These are phyloP conservation scores for Hemaris fuciformis DNA, from an alignment of 2,888 invertebrate genomes.

Conservation along the genomic window DNA sequence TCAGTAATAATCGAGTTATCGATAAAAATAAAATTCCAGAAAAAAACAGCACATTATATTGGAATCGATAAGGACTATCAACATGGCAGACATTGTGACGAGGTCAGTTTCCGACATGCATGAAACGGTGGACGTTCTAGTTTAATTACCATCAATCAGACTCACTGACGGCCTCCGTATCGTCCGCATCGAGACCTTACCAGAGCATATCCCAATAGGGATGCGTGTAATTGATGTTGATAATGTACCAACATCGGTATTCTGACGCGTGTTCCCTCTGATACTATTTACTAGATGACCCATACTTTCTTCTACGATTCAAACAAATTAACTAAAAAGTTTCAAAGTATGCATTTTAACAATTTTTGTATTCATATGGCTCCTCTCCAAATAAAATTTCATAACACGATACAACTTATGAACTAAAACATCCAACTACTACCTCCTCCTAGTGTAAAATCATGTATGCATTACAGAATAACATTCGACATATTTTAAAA, in stretches of 20 bases:
- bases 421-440: too few relatives aligned
- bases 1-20: too few relatives aligned
- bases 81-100: slow-evolving; percentile 16
- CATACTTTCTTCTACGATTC: too few relatives aligned
- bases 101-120: not conserved
- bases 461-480: too few relatives aligned
- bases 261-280: slow-evolving; percentile 19
- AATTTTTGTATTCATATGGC: too few relatives aligned
- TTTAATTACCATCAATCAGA: slow-evolving; percentile 68
- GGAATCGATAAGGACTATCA: not conserved
- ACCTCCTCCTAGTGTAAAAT: too few relatives aligned
- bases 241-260: slow-evolving; percentile 51
- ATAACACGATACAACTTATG: not conserved
- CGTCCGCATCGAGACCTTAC: slow-evolving; percentile 38
- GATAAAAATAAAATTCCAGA: not conserved
- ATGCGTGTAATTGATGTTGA: slow-evolving; percentile 46
- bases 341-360: too few relatives aligned
- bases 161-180: slow-evolving; percentile 41
- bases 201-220: slow-evolving; percentile 44
- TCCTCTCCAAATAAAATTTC: not conserved
- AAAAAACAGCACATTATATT: too few relatives aligned
- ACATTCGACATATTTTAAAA: not conserved
- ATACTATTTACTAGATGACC: too few relatives aligned
- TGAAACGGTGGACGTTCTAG: slow-evolving; percentile 29
- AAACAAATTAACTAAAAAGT: not conserved